Percentiles rank a stretch among this genome's conserved stretches.
phyloP scores from a whole-genome alignment of 23 tunicate genomes.

The Styela plicata region DNA sequence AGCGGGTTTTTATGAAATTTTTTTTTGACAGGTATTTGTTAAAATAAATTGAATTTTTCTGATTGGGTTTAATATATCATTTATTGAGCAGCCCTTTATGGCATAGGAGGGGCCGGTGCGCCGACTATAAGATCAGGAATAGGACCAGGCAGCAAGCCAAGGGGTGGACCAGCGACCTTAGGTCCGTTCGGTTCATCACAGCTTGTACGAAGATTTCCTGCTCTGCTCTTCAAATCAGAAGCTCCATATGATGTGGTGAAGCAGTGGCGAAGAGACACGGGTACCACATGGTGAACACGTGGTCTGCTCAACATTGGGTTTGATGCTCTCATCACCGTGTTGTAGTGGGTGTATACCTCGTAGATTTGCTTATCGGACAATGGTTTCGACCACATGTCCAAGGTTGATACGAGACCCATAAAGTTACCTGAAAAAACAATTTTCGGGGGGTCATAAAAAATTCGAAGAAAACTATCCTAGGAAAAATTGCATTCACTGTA shows the following conservation, averaged over 20 bases:
- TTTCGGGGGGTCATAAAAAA: no score
- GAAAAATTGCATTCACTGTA: no score
- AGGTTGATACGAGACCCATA: background rate
- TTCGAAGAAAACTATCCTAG: no score
- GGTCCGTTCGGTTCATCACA: background rate
- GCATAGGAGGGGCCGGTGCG: no score
- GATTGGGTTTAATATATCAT: no score
- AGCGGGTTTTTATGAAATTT: no score
- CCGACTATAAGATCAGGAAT: background rate
- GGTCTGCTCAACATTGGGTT: conserved; percentile 1
- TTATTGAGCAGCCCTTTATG: no score
- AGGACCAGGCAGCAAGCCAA: background rate
- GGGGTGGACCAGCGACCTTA: background rate
- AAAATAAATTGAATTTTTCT: no score
- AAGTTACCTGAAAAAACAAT: conserved; percentile 16
- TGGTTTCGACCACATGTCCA: conserved; percentile 5
- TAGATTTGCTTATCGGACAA: background rate
- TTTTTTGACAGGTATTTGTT: no score
- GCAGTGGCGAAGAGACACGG: conserved; percentile 2
- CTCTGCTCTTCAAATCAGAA: conserved; percentile 3
- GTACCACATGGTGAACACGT: background rate
- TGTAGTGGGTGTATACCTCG: background rate
- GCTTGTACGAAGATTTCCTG: background rate
- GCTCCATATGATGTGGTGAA: background rate
- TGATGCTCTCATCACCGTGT: background rate